Evolutionary conservation across 2,888 invertebrate species (phyloP), one percentile per base, ranked within the genome.

Genomic region (Furcula furcula): DNA sequence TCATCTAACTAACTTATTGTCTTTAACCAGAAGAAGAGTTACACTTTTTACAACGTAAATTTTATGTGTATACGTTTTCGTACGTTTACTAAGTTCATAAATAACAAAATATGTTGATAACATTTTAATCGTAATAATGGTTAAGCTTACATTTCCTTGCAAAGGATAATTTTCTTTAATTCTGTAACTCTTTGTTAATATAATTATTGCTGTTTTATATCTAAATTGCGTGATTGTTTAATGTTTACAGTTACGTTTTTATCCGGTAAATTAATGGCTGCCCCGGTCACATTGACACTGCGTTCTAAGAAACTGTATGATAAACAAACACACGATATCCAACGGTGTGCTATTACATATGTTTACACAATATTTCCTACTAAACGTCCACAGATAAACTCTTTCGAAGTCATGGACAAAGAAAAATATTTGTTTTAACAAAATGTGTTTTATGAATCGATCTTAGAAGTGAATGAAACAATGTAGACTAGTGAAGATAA

Each of bases 161-260:
- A n/a, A n/a, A n/a, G n/a, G n/a, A n/a, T n/a, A n/a, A n/a, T n/a
- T n/a, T n/a, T n/a, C n/a, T n/a, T n/a, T n/a, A n/a, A n/a, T n/a
- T n/a, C n/a, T n/a, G n/a, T n/a, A n/a, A n/a, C n/a, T n/a, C n/a
- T n/a, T n/a, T n/a, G n/a, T n/a, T n/a, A n/a, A n/a, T n/a, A n/a
- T n/a, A n/a, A n/a, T n/a, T n/a, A n/a, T n/a, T n/a, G n/a, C 44
- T 1, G 10, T 21, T 10, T 10, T 5, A 21, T 21, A n/a, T 10
- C 9, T 7, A 26, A 25, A 26, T 14, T 26, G 34, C 41, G 45
- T 40, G 38, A 47, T 35, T 38, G 40, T 34, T 13, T 14, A 31
- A 36, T 67, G 58, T 64, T 66, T 62, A 67, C 56, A 60, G 46
- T 58, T 66, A 65, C 31, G 44, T 66, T 58, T 61, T 7, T n/a